phyloP scores from a whole-genome alignment of 2,888 invertebrate species.

The Graphium colonna region DNA sequence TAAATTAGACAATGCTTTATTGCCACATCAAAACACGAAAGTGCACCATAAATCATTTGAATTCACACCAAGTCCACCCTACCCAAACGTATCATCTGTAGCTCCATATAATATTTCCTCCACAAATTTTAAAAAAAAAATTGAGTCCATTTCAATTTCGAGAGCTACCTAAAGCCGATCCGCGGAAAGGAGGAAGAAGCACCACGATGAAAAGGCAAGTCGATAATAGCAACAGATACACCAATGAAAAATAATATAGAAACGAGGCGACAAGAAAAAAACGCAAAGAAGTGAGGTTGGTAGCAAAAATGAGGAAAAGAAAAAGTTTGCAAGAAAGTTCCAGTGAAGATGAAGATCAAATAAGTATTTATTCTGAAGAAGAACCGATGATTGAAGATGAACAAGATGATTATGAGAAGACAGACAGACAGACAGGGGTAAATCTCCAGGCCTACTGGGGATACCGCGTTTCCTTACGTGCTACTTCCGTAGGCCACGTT shows the following conservation, averaged over 20 bases:
- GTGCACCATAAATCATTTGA: too few species aligned
- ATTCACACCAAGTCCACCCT: too few species aligned
- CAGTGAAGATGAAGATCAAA: slow-evolving; percentile 4
- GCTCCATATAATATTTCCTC: background rate
- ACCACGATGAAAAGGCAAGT: background rate
- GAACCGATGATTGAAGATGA: slow-evolving; percentile 16
- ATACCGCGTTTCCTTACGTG: too few species aligned
- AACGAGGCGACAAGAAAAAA: background rate
- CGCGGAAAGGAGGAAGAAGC: background rate
- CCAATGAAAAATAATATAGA: background rate
- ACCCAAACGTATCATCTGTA: too few species aligned
- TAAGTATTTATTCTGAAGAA: slow-evolving; percentile 10
- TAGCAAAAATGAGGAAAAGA: background rate
- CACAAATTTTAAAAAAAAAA: background rate
- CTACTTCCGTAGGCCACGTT: too few species aligned
- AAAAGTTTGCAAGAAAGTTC: background rate
- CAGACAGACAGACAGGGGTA: too few species aligned
- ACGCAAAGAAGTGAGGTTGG: background rate
- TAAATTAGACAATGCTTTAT: too few species aligned
- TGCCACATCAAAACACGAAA: too few species aligned
- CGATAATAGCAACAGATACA: slow-evolving; percentile 4
- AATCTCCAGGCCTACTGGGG: too few species aligned
- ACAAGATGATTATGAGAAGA: slow-evolving; percentile 21
- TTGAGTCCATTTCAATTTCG: background rate
- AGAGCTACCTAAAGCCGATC: background rate